Conservation (phyloP, 2,797 vertebrate species). For the Phrynocephalus vlangalii region DNA sequence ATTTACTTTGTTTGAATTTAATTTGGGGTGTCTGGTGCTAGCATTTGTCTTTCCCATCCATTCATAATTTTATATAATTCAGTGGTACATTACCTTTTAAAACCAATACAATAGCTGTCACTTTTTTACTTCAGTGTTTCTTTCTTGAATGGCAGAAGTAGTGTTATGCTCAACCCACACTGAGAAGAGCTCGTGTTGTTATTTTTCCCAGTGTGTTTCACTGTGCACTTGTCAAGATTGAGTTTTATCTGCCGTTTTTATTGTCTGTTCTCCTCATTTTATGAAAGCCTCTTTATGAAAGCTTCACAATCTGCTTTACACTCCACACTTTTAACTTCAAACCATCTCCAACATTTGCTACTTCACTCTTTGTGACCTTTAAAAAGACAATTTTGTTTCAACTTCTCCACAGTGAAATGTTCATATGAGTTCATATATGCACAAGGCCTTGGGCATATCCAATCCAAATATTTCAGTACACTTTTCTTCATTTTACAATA, state of each 20-base stretch:
- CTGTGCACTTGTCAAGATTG: constrained; percentile 2
- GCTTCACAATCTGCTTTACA: constrained; percentile 17
- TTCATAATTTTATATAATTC: constrained; percentile 19
- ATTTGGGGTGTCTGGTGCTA: background rate
- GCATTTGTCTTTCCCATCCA: constrained; percentile 7
- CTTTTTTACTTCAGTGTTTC: background rate
- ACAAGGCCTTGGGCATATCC: constrained; percentile 58
- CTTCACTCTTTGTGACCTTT: constrained; percentile 62
- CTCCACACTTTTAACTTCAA: constrained; percentile 21
- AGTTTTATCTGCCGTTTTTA: constrained; percentile 31
- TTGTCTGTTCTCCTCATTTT: background rate
- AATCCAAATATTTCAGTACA: constrained; percentile 56
- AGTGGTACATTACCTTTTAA: background rate
- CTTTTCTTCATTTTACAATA: constrained; percentile 59
- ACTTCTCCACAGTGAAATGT: constrained; percentile 54
- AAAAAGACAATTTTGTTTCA: constrained; percentile 59
- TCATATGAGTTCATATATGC: constrained; percentile 53
- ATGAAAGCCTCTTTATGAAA: constrained; percentile 5
- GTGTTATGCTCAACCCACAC: background rate
- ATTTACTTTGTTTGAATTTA: constrained; percentile 9
- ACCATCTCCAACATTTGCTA: constrained; percentile 12
- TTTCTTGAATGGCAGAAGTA: constrained; percentile 8
- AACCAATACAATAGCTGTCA: background rate
- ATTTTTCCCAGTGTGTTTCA: constrained; percentile 22
- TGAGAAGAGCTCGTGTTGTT: background rate